phyloP scores from a whole-genome alignment of 2,888 invertebrate genomes.

The Cantharis rufa region DNA sequence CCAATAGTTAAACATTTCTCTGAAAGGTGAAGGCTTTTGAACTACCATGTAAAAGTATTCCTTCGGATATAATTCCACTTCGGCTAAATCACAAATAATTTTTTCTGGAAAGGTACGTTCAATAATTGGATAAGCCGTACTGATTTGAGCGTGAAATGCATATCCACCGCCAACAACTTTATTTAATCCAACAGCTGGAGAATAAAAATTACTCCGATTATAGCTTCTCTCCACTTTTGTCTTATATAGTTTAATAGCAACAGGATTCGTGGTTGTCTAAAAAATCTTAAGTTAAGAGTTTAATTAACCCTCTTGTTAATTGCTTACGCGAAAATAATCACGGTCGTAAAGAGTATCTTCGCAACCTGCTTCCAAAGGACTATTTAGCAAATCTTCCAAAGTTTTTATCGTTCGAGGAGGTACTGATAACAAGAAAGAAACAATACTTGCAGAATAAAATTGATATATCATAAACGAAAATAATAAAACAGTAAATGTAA shows the following conservation, averaged over 20 bases:
- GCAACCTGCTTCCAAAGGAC: constrained; percentile 63
- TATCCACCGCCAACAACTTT: constrained; percentile 45
- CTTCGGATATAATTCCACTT: constrained; percentile 59
- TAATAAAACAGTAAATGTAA: constrained; percentile 48
- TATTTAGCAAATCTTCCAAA: constrained; percentile 62
- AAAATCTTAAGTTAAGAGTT: constrained; percentile 21
- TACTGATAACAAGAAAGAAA: constrained; percentile 66
- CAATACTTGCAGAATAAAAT: constrained; percentile 72
- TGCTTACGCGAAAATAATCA: constrained; percentile 65
- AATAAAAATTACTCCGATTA: constrained; percentile 41
- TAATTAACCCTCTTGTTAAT: not conserved
- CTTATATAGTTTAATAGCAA: constrained; percentile 61
- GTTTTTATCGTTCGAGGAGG: constrained; percentile 65
- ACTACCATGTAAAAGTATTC: constrained; percentile 63
- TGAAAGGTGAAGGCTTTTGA: constrained; percentile 53
- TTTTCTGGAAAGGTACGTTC: constrained; percentile 43
- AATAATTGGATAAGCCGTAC: constrained; percentile 49
- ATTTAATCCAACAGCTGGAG: constrained; percentile 41
- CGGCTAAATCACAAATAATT: constrained; percentile 48
- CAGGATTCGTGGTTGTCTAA: constrained; percentile 65
- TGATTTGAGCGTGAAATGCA: constrained; percentile 50
- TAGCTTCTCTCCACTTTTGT: constrained; percentile 58
- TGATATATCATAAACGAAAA: constrained; percentile 68
- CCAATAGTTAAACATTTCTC: constrained; percentile 63
- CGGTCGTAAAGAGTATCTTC: constrained; percentile 67